A percentile compares a stretch with the other conserved stretches of the same genome.
Evolutionary conservation across 2,888 invertebrate species (phyloP).

Genomic region (Caenorhabditis virilis): DNA sequence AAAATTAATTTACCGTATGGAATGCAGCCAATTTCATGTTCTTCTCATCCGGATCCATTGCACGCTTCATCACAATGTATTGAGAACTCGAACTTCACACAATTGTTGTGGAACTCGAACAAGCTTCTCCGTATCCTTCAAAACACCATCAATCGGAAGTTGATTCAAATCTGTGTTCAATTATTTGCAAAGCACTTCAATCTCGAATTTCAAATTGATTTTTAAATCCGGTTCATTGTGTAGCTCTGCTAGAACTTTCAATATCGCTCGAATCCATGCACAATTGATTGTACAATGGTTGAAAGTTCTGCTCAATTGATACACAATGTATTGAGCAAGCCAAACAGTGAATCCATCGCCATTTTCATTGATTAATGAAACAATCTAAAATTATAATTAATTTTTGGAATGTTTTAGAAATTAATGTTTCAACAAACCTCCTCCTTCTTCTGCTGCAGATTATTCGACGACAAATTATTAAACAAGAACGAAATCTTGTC

Average conservation of each 20-base stretch:
- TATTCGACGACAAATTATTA: slow-evolving; percentile 94
- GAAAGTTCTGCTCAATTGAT: slow-evolving; percentile 94
- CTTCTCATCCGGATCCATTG: slow-evolving; percentile 90
- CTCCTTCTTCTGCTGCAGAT: slow-evolving; percentile 81
- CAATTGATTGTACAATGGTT: slow-evolving; percentile 95
- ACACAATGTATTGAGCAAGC: slow-evolving; percentile 93
- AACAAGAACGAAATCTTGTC: slow-evolving; percentile 98
- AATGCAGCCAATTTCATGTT: slow-evolving; percentile 76
- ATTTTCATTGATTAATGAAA: slow-evolving; percentile 79
- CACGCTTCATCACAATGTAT: slow-evolving; percentile 86
- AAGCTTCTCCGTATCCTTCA: slow-evolving; percentile 86
- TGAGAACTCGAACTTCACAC: slow-evolving; percentile 71
- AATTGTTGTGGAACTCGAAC: slow-evolving; percentile 77
- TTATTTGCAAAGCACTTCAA: slow-evolving; percentile 78
- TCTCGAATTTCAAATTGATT: slow-evolving; percentile 96
- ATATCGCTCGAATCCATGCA: slow-evolving; percentile 96
- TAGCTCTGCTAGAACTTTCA: slow-evolving; percentile 93
- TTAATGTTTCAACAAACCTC: slow-evolving; percentile 35
- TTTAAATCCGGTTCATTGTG: slow-evolving; percentile 95
- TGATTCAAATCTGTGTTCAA: slow-evolving; percentile 71
- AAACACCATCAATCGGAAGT: slow-evolving; percentile 82
- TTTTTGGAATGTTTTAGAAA: no score
- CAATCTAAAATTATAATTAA: slow-evolving; percentile 74
- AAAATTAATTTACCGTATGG: slow-evolving; percentile 35
- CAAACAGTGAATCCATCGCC: slow-evolving; percentile 88